Percentiles rank a stretch among this genome's conserved stretches.
Conservation (phyloP, 2,888 invertebrate genomes). For the Lysandra coridon region DNA sequence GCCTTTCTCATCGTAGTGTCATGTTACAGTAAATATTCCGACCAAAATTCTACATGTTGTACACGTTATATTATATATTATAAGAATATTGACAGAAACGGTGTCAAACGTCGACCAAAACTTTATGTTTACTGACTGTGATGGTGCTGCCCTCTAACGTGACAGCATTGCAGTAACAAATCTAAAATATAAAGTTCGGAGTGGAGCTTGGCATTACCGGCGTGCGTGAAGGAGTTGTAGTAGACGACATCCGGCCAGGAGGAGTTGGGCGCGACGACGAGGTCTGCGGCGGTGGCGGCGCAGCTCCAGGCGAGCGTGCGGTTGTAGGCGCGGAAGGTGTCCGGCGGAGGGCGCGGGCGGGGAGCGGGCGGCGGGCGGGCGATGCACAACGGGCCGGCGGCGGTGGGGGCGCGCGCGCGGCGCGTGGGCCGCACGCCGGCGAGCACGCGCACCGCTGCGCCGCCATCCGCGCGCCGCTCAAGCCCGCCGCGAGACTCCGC, state of each 20-base stretch:
- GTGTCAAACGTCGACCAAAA: no score
- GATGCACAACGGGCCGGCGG: conserved; percentile 51
- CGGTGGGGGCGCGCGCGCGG: conserved; percentile 88
- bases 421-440: conserved; percentile 92
- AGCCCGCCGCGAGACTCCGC: conserved; percentile 92
- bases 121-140: no score
- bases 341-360: conserved; percentile 87
- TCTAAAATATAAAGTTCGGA: no score
- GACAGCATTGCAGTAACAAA: no score
- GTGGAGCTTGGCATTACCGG: conserved; percentile 71
- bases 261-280: conserved; percentile 91
- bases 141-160: no score
- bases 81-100: no score
- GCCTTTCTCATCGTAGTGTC: no score
- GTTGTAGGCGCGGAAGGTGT: conserved; percentile 91
- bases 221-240: conserved; percentile 95
- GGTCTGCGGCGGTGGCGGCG: conserved; percentile 84
- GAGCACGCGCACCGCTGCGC: conserved; percentile 82
- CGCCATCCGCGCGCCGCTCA: conserved; percentile 86
- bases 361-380: conserved; percentile 69
- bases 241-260: conserved; percentile 96
- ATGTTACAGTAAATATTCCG: no score
- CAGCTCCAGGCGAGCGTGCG: conserved; percentile 86
- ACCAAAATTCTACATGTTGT: no score
- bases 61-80: no score